These are phyloP conservation scores for Galaxias olidus DNA, from an alignment of 2,797 vertebrate species.

Conservation along the genomic window DNA sequence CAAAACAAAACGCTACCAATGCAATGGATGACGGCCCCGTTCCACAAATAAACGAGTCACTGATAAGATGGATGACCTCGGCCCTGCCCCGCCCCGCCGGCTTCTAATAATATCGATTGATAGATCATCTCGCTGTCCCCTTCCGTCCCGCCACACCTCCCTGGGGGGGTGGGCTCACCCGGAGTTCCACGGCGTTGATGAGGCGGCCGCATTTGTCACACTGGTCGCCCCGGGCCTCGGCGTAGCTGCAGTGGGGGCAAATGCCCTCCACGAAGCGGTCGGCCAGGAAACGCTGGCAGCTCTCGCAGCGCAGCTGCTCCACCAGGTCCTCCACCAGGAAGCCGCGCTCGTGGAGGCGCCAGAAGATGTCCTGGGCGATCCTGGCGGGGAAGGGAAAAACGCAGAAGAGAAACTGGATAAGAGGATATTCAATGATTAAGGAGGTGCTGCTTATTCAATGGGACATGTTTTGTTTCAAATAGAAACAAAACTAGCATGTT, in stretches of 20 bases:
- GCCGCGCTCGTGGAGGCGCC: constrained; percentile 76
- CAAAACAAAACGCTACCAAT: too few species aligned
- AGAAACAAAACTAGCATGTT: too few species aligned
- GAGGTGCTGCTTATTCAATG: not conserved
- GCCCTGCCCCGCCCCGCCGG: too few species aligned
- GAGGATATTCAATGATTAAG: not conserved
- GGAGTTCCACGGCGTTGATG: constrained; percentile 93
- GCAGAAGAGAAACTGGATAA: not conserved
- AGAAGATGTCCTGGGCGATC: constrained; percentile 94
- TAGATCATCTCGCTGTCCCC: too few species aligned
- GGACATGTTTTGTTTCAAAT: too few species aligned
- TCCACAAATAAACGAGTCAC: too few species aligned
- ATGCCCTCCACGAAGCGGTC: constrained; percentile 94
- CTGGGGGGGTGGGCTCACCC: constrained; percentile 77
- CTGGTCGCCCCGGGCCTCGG: constrained; percentile 94
- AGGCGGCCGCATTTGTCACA: constrained; percentile 95
- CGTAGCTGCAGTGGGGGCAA: constrained; percentile 88
- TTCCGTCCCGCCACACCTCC: not conserved
- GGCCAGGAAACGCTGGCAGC: constrained; percentile 87
- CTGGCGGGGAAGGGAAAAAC: constrained; percentile 58
- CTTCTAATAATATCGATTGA: too few species aligned
- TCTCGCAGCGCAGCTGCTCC: constrained; percentile 90
- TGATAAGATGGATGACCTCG: too few species aligned
- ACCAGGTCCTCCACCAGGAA: constrained; percentile 86
- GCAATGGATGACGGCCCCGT: too few species aligned